Evolutionary conservation across 2,888 invertebrate species (phyloP).

Genomic region (Glyphotaelius pellucidus): DNA sequence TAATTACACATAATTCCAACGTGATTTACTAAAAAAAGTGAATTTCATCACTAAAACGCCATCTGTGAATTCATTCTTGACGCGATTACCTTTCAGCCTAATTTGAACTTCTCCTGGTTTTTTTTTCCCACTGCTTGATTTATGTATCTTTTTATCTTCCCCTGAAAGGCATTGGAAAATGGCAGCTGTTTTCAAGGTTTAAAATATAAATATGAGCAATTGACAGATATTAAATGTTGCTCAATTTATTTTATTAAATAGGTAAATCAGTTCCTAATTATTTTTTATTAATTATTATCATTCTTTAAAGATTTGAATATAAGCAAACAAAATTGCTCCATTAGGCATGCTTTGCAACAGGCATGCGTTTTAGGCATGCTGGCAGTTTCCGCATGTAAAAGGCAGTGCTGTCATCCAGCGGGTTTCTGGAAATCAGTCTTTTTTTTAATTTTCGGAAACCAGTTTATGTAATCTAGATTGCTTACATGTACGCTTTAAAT

Average conservation of each 20-base stretch:
- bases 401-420: neutral
- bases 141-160: slow-evolving; percentile 56
- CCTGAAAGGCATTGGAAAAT: slow-evolving; percentile 68
- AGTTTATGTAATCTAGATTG: neutral
- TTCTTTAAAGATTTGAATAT: neutral
- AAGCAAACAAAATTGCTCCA: neutral
- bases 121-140: slow-evolving; percentile 47
- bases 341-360: neutral
- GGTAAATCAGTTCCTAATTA: neutral
- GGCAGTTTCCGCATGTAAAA: neutral
- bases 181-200: slow-evolving; percentile 67
- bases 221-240: neutral
- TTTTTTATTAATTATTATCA: neutral
- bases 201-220: neutral
- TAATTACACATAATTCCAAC: slow-evolving; percentile 26
- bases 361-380: neutral
- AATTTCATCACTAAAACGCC: slow-evolving; percentile 21
- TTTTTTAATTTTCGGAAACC: neutral
- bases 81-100: slow-evolving; percentile 62
- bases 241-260: neutral
- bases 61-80: slow-evolving; percentile 38
- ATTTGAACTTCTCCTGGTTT: slow-evolving; percentile 51
- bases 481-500: neutral
- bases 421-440: neutral
- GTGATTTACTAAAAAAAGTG: slow-evolving; percentile 49